Base-by-base conservation (phyloP, 2,113 vertebrate genomes). In the Oplegnathus fasciatus region DNA sequence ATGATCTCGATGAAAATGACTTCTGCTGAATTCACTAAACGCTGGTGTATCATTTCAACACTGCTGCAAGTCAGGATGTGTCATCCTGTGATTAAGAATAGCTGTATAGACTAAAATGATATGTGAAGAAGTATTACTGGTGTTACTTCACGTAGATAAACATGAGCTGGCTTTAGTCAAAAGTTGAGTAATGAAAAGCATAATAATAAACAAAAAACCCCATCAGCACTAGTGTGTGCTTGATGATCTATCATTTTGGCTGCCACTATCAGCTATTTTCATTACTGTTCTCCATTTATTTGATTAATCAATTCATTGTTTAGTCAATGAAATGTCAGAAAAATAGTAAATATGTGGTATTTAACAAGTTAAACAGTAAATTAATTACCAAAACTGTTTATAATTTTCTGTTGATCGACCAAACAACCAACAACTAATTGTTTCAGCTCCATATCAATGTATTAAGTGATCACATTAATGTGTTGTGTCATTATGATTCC, bases 11-110 rank as follows among this genome's bases (percentile, higher is more conserved):
- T 26, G 48, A 22, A 42, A 64, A 62, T 13, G 32, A 75, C 54
- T 80, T 79, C 34, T 85, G 82, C 79, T 78, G 79, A 85, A 70
- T 68, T 5, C 2, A 78, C 73, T 9, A 22, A 79, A 84, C 9
- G 3, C 52, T 10, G 6, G 40, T n/a, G 37, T 57, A 32, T 44
- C n/a, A 26, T 54, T 58, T 72, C 69, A 70, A 55, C 30, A 42
- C 18, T 9, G 26, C 8, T 62, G 6, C n/a, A 8, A 58, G 48
- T 58, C n/a, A 14, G 30, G 30, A 44, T 57, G 28, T 52, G 57
- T 61, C 40, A 55, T 58, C 52, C 24, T 15, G 18, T 55, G 28
- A 40, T 62, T 40, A 28, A 13, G 30, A 75, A 37, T 18, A 55
- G 34, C 52, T 76, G 57, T 57, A n/a, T 1, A 34, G n/a, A 64